Percentiles rank a stretch among this genome's conserved stretches.
phyloP scores from a whole-genome alignment of 2,797 vertebrate species.

The Falco naumanni region DNA sequence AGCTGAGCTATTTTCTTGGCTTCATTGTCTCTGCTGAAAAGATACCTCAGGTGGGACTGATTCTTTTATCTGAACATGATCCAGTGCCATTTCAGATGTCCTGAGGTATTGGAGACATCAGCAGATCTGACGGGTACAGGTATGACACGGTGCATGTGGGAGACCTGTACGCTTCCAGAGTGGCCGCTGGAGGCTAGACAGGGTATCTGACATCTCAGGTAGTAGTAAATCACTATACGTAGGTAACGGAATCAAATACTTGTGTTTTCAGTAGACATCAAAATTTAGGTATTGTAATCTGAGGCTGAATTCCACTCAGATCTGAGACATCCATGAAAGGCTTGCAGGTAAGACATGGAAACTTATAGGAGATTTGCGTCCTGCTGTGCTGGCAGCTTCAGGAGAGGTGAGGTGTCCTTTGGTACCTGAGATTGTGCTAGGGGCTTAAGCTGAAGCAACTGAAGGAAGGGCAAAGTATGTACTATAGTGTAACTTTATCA shows the following conservation, averaged over 20 bases:
- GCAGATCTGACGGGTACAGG: not conserved
- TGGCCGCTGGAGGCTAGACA: not conserved
- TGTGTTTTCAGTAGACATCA: not conserved
- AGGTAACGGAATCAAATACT: not conserved
- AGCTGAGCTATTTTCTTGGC: not conserved
- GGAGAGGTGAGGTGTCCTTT: not conserved
- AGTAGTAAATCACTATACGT: accelerated
- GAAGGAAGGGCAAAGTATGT: not conserved
- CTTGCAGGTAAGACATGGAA: not conserved
- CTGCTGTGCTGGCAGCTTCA: not conserved
- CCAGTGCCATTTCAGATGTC: not conserved
- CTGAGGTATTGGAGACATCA: not conserved
- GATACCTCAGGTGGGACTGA: not conserved
- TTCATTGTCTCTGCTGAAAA: not conserved
- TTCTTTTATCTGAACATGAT: not conserved
- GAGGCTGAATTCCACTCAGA: not conserved
- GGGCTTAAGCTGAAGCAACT: not conserved
- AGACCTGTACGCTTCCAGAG: not conserved
- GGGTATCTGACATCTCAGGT: not conserved
- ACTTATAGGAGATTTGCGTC: not conserved
- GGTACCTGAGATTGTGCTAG: accelerated
- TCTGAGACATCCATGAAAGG: not conserved
- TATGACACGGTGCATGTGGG: not conserved
- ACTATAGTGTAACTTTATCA: not conserved
- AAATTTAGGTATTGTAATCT: not conserved